These are phyloP conservation scores for Drosophila recens DNA, from an alignment of 2,888 invertebrate genomes.

Conservation along the genomic window DNA sequence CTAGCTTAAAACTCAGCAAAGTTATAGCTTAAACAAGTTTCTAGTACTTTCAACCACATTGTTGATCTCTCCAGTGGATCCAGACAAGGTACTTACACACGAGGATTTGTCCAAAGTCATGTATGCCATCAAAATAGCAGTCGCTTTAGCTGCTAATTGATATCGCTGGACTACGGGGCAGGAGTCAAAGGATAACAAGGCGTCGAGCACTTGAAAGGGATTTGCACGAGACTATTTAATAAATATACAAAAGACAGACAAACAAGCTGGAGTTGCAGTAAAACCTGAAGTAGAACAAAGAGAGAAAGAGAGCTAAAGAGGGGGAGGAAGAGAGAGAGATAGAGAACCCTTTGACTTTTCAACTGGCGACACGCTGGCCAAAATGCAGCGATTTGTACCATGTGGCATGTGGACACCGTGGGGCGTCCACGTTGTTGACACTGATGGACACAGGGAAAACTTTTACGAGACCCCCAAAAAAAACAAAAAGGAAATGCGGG, in stretches of 20 bases:
- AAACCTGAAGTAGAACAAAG: background rate
- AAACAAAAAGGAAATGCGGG: slow-evolving; percentile 13
- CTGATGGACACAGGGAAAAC: slow-evolving; percentile 61
- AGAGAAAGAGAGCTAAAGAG: background rate
- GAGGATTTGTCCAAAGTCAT: slow-evolving; percentile 44
- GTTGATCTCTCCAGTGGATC: slow-evolving; percentile 14
- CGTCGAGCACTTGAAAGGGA: slow-evolving; percentile 61
- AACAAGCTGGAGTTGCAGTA: slow-evolving; percentile 3
- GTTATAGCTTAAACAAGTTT: slow-evolving; percentile 11
- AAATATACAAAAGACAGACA: slow-evolving; percentile 39
- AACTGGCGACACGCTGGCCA: slow-evolving; percentile 44
- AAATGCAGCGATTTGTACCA: slow-evolving; percentile 61
- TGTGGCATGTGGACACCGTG: slow-evolving; percentile 50
- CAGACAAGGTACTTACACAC: slow-evolving; percentile 35
- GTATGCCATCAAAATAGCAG: slow-evolving; percentile 35
- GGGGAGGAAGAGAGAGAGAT: no score
- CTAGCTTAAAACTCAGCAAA: slow-evolving; percentile 9
- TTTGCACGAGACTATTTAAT: slow-evolving; percentile 64
- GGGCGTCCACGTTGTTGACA: slow-evolving; percentile 61
- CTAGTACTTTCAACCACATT: slow-evolving; percentile 1
- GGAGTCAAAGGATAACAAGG: slow-evolving; percentile 24
- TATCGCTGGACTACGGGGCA: slow-evolving; percentile 17
- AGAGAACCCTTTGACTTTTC: slow-evolving; percentile 61
- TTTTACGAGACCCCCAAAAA: slow-evolving; percentile 40
- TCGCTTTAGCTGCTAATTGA: slow-evolving; percentile 47